Evolutionary conservation across 2,888 invertebrate genomes (phyloP), one percentile per base, ranked within the genome.

Genomic region (Polietes domitor): DNA sequence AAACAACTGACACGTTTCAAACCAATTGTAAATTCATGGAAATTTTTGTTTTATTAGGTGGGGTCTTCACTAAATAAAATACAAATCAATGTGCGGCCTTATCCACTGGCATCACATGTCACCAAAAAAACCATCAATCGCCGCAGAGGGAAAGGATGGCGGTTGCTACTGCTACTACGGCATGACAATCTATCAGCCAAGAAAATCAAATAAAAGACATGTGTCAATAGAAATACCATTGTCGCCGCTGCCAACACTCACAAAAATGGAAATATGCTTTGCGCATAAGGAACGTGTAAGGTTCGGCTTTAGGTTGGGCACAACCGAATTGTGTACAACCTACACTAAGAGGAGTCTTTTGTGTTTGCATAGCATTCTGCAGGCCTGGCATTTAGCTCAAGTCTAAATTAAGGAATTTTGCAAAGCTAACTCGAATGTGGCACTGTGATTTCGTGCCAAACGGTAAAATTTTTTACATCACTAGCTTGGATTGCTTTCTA

Each of bases 161-260:
- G 12, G 26, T 58, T 2, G 21, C 21, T 10, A 53, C 19, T 3
- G 17, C 53, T 12, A 3, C 50, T 10, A 53, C 19, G 4, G 53
- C 53, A 53, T 53, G 53, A 53, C 24, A 53, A 53, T 21, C 21
- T 21, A 58, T 5, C 58, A 24, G 58, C 26, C 58, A 58, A 58
- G 21, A 53, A 53, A 53, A 53, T 53, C 21, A 21, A 12, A 58
- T 58, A 24, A 58, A 26, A 26, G 10, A 58, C 58, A 58, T 58
- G 58, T 58, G 58, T 58, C 58, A 58, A 15, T 58, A 58, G 15
- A 15, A 26, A 58, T 47, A 3, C n/a, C n/a, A 47, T 10, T 24
- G 10, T 58, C 47, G 15, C 58, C 24, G 24, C 26, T 24, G 26
- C 58, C 58, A 53, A 53, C 53, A 21, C 53, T 47, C 47, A 47